Conservation (phyloP, 1,140 invertebrate genomes). For the Drosophila lini region DNA sequence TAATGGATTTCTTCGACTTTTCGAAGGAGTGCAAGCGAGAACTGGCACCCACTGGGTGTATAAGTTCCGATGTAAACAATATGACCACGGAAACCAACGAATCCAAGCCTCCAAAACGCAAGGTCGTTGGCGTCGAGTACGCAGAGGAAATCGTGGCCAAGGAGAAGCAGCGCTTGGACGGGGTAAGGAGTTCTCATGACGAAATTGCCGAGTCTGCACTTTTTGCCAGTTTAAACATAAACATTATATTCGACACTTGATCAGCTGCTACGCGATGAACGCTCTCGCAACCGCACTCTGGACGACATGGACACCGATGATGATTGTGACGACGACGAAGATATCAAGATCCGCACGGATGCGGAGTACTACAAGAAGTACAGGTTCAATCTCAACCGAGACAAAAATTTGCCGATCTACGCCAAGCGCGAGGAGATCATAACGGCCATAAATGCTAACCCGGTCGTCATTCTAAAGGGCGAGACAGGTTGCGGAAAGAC, state of each 20-base stretch:
- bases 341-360: constrained; percentile 41
- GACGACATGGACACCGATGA: constrained; percentile 70
- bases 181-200: constrained; percentile 37
- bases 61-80: constrained; percentile 20
- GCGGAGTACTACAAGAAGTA: constrained; percentile 65
- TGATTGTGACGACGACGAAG: constrained; percentile 13
- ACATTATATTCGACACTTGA: constrained; percentile 3
- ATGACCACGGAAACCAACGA: constrained; percentile 14
- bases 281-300: constrained; percentile 4
- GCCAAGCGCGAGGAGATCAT: constrained; percentile 63
- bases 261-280: background rate
- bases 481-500: constrained; percentile 91
- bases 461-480: constrained; percentile 75
- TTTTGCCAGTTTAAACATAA: too few species aligned
- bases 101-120: constrained; percentile 54
- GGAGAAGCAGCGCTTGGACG: constrained; percentile 52
- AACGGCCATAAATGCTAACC: constrained; percentile 53
- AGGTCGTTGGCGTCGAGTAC: constrained; percentile 65
- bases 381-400: constrained; percentile 64
- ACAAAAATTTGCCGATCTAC: constrained; percentile 70
- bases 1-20: constrained; percentile 79
- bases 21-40: constrained; percentile 67
- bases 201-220: constrained; percentile 2
- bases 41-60: constrained; percentile 18
- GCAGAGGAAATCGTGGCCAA: constrained; percentile 37